Conservation (phyloP, 2,888 invertebrate species). For the Tenthredo mesomela region DNA sequence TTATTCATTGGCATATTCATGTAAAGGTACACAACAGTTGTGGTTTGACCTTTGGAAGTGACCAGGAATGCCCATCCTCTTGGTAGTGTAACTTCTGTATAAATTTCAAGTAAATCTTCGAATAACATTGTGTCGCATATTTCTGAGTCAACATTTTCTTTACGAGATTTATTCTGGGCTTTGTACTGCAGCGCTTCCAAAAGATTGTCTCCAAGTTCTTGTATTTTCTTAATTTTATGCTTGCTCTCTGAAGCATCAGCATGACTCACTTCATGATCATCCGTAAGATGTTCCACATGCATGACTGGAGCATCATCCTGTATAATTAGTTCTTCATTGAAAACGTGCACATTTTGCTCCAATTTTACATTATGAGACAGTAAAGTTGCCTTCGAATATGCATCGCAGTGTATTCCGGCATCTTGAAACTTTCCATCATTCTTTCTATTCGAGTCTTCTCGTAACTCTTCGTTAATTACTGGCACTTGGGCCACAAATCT, state of each 20-base stretch:
- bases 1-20: conserved; percentile 69
- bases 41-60: conserved; percentile 69
- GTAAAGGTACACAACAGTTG: conserved; percentile 70
- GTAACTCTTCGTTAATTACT: background rate
- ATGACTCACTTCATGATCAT: background rate
- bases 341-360: background rate
- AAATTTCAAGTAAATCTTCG: conserved; percentile 73
- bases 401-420: background rate
- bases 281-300: background rate
- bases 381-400: background rate
- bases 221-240: background rate
- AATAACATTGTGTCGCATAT: conserved; percentile 67
- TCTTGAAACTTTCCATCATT: background rate
- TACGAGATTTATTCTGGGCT: conserved; percentile 26
- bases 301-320: background rate
- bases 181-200: conserved; percentile 24
- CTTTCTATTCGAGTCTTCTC: background rate
- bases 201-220: background rate
- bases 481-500: background rate
- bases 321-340: conserved; percentile 15
- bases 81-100: conserved; percentile 70
- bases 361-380: background rate
- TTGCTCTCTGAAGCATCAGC: background rate
- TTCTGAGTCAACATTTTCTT: conserved; percentile 40
- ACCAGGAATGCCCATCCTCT: conserved; percentile 71